These are phyloP conservation scores for Chalcis sispes DNA, from an alignment of 2,888 invertebrate species.

Conservation along the genomic window DNA sequence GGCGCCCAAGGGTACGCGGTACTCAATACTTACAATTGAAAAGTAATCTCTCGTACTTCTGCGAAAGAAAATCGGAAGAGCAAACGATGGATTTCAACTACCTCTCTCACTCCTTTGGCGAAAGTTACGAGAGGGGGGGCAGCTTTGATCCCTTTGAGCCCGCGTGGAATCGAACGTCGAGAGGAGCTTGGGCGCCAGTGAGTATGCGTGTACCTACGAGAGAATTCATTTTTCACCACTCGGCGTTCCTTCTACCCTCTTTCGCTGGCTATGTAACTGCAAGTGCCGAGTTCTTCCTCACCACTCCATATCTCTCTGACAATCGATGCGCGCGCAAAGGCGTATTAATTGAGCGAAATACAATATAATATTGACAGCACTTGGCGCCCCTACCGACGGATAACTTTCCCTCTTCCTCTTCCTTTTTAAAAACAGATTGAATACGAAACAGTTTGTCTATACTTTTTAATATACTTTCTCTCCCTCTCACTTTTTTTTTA, in stretches of 20 bases:
- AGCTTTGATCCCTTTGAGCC: constrained; percentile 53
- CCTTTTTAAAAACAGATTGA: neutral
- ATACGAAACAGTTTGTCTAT: neutral
- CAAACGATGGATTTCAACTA: constrained; percentile 15
- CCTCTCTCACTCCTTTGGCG: neutral
- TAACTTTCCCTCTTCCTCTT: no score
- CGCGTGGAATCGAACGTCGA: constrained; percentile 42
- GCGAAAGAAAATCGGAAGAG: neutral
- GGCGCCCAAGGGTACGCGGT: neutral
- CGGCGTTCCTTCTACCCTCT: neutral
- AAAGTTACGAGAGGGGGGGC: neutral
- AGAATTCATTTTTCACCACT: constrained; percentile 9
- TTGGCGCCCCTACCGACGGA: neutral
- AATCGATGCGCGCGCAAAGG: neutral
- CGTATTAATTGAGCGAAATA: constrained; percentile 27
- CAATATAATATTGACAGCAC: constrained; percentile 5
- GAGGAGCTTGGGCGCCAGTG: constrained; percentile 6
- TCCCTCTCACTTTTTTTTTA: no score
- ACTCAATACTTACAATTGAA: constrained; percentile 38
- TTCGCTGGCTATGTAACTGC: no score
- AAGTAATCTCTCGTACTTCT: constrained; percentile 26
- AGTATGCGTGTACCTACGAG: neutral
- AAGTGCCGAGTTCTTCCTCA: neutral
- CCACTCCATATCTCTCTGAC: neutral
- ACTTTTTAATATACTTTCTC: constrained; percentile 4